Percentiles rank a stretch among this genome's conserved stretches.
Evolutionary conservation across 2,113 vertebrate species (phyloP).

Genomic region (Dendropsophus ebraccatus): DNA sequence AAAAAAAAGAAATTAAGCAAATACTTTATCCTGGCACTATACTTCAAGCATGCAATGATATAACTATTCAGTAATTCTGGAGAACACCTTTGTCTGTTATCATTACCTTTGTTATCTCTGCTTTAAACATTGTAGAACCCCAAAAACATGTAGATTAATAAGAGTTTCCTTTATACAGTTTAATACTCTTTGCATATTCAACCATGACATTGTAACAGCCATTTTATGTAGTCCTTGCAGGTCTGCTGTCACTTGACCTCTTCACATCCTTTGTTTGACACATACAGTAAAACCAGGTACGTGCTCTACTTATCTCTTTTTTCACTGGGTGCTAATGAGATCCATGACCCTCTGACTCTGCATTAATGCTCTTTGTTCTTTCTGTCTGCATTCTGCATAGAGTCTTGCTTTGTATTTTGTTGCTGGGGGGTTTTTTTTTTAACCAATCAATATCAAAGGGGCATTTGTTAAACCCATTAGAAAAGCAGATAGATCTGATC

Average conservation of each 20-base stretch:
- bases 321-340: constrained; percentile 19
- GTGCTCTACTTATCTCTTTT: constrained; percentile 5
- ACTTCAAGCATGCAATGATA: too few relatives aligned
- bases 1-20: too few relatives aligned
- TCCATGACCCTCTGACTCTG: constrained; percentile 31
- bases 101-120: not conserved
- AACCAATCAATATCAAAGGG: constrained; percentile 59
- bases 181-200: not conserved
- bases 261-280: constrained; percentile 13
- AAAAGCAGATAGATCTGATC: constrained; percentile 65
- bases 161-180: not conserved
- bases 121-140: too few relatives aligned
- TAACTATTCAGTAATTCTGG: too few relatives aligned
- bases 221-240: constrained; percentile 1
- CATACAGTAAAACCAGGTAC: constrained; percentile 32
- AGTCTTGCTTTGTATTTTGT: constrained; percentile 39
- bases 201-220: not conserved
- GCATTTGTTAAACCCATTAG: constrained; percentile 64
- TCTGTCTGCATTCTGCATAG: constrained; percentile 23
- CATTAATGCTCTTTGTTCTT: constrained; percentile 54
- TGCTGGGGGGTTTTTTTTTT: constrained; percentile 18
- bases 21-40: too few relatives aligned
- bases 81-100: not conserved
- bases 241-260: constrained; percentile 8
- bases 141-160: not conserved